Base-by-base conservation (phyloP, 2,113 vertebrate genomes). In the Callorhinus ursinus region DNA sequence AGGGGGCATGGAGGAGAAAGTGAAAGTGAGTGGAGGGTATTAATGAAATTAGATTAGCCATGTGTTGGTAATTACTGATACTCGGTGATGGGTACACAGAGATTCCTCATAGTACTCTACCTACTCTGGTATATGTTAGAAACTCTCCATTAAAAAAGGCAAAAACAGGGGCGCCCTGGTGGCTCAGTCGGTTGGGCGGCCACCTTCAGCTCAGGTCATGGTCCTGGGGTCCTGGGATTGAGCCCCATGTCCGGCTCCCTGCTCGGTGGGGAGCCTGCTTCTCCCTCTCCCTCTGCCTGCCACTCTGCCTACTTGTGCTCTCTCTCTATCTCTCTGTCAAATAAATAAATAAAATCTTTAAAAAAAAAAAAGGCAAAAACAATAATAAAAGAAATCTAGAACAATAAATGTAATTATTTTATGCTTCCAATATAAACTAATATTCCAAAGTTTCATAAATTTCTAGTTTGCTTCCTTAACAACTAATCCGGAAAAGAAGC, bases 391-490 rank as follows among this genome's bases (percentile, higher is more conserved):
- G 36, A 85, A 81, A 90, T 65, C 28, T 31, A 92, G 79, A 95
- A 87, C 19, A 55, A 16, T 57, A 94, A 71, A 79, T 61, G 5
- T 36, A 93, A 90, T 95, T 96, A 96, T 31, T 90, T 65, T 59
- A 49, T 33, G 21, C 33, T 93, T 88, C 53, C 4, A 93, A 92
- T 61, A 90, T 46, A 93, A 88, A 87, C 10, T 18, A 93, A 53
- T 69, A 95, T 42, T 89, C 28, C 28, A 92, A 61, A 80, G 18
- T 79, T 92, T 67, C 36, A n/a, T 33, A 93, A 80, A 93, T 88
- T 88, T 91, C 55, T 90, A 74, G 39, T 82, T 77, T 93, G 88
- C 55, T 90, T 79, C 79, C 59, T 94, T 83, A 96, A 49, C 83
- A 90, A 83, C 53, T 83, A 87, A 71, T 93, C 69, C 81, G 51